Conservation (phyloP, 2,113 vertebrate species). For the Myiopsitta monachus region DNA sequence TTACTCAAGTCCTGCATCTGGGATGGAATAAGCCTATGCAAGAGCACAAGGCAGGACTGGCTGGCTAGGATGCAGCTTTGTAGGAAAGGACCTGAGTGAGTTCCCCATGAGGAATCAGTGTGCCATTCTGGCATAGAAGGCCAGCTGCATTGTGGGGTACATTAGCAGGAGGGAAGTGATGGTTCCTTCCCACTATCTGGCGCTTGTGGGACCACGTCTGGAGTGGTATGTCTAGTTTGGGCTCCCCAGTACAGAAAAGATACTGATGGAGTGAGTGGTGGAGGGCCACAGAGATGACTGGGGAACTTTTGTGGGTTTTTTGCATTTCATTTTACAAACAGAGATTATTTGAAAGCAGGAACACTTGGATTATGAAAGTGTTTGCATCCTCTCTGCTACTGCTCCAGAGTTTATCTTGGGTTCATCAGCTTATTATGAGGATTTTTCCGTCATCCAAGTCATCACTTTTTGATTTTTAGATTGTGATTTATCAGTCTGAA, state of each 20-base stretch:
- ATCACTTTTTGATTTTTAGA: neutral
- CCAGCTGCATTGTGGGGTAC: neutral
- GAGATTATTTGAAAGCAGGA: neutral
- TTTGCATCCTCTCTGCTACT: neutral
- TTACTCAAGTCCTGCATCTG: neutral
- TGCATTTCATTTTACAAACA: neutral
- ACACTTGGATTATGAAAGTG: neutral
- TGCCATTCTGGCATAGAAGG: neutral
- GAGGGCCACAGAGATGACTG: neutral
- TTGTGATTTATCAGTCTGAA: neutral
- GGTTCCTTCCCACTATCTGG: neutral
- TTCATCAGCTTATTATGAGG: neutral
- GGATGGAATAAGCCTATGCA: neutral
- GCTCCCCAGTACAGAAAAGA: neutral
- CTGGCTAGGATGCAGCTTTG: neutral
- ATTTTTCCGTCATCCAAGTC: neutral
- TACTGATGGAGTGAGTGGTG: neutral
- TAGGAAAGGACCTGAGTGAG: accelerated
- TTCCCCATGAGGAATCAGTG: neutral
- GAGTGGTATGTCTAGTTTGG: neutral
- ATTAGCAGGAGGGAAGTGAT: neutral
- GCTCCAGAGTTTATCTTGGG: neutral
- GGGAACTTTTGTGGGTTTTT: neutral
- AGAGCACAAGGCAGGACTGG: neutral
- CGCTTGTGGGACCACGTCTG: neutral